Percentiles rank a stretch among this genome's conserved stretches.
phyloP scores from a whole-genome alignment of 2,113 vertebrate species.

The Aplodontia rufa region DNA sequence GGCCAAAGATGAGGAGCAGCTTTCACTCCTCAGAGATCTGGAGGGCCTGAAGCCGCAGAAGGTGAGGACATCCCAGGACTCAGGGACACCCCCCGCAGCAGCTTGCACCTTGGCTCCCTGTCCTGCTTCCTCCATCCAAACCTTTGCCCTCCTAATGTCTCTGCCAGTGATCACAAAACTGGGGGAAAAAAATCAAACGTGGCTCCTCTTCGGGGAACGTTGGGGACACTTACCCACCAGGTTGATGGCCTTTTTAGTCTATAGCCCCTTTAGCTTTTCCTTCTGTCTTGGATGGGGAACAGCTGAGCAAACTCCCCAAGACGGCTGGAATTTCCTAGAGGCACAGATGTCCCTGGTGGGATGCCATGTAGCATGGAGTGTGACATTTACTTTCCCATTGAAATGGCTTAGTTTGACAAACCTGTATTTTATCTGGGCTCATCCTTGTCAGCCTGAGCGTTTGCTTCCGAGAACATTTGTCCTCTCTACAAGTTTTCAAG shows the following conservation, averaged over 20 bases:
- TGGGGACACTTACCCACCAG: neutral
- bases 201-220: neutral
- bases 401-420: conserved; percentile 30
- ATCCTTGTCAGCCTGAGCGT: neutral
- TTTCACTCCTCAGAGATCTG: conserved; percentile 85
- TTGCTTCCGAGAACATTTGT: conserved; percentile 53
- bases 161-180: neutral
- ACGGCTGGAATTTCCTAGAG: neutral
- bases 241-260: neutral
- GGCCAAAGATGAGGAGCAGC: conserved; percentile 83
- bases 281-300: neutral
- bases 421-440: conserved; percentile 20
- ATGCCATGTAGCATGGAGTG: fast-evolving
- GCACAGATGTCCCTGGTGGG: neutral
- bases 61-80: conserved; percentile 81
- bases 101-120: neutral
- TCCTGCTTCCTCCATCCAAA: neutral
- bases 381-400: neutral
- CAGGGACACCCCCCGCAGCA: neutral
- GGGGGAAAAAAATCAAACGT: neutral
- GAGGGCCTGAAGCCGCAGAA: conserved; percentile 81
- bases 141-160: neutral
- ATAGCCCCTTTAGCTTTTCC: neutral
- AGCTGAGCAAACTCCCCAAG: neutral
- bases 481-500: conserved; percentile 18